A percentile compares a stretch with the other conserved stretches of the same genome.
These are phyloP conservation scores for Copidosoma floridanum DNA, from an alignment of 1,140 invertebrate genomes.

Conservation along the genomic window DNA sequence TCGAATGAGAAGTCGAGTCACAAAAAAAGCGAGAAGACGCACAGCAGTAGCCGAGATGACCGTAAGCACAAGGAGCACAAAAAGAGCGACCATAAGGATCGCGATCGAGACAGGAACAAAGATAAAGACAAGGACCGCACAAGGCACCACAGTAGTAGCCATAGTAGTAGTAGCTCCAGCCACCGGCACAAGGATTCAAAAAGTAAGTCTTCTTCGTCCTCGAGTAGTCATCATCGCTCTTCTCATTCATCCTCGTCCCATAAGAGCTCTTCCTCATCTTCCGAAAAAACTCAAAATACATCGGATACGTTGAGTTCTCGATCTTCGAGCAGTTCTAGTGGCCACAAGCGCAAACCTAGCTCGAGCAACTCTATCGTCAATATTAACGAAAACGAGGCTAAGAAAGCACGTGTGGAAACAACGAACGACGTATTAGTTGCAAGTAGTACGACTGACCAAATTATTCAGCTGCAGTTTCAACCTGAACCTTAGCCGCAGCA, in stretches of 20 bases:
- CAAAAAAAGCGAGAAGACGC: slow-evolving; percentile 30
- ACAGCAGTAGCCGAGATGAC: slow-evolving; percentile 5
- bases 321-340: not conserved
- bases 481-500: too few relatives aligned
- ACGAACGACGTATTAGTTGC: slow-evolving; percentile 3
- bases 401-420: slow-evolving; percentile 34
- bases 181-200: slow-evolving; percentile 7
- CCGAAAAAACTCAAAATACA: slow-evolving; percentile 5
- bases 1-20: not conserved
- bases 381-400: slow-evolving; percentile 32
- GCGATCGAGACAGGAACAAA: not conserved
- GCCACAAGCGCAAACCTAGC: slow-evolving; percentile 39
- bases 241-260: slow-evolving; percentile 34
- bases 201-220: not conserved
- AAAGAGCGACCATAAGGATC: slow-evolving; percentile 12
- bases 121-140: slow-evolving; percentile 10
- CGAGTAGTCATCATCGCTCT: slow-evolving; percentile 12
- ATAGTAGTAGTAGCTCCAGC: slow-evolving; percentile 16
- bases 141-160: slow-evolving; percentile 19
- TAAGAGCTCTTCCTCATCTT: slow-evolving; percentile 28
- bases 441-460: slow-evolving; percentile 8
- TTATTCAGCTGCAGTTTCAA: too few relatives aligned
- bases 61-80: slow-evolving; percentile 16
- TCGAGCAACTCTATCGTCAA: slow-evolving; percentile 28
- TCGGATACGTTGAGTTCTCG: slow-evolving; percentile 3